These are phyloP conservation scores for Ametastegia equiseti DNA, from an alignment of 2,888 invertebrate species.

Conservation along the genomic window DNA sequence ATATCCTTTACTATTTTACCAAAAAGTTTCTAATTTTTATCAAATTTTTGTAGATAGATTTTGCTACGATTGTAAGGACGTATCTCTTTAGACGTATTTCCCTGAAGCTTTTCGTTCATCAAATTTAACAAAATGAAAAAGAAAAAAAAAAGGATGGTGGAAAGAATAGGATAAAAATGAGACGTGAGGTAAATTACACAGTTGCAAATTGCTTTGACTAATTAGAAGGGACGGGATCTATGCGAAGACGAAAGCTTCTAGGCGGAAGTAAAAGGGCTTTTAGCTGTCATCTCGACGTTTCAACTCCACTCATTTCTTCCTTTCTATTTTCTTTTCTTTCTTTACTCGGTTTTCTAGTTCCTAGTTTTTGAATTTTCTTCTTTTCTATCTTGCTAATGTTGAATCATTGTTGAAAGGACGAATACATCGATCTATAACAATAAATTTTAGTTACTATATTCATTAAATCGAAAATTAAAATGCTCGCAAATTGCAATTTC, in stretches of 20 bases:
- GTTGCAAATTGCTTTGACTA: slow-evolving; percentile 7
- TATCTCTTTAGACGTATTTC: too few relatives aligned
- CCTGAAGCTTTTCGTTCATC: neutral
- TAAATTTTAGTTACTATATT: too few relatives aligned
- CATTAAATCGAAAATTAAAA: too few relatives aligned
- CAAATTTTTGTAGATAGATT: too few relatives aligned
- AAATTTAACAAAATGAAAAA: neutral
- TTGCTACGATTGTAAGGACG: too few relatives aligned
- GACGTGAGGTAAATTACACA: neutral
- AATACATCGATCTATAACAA: too few relatives aligned
- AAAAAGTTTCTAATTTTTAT: neutral
- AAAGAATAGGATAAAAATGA: neutral
- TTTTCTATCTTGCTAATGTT: too few relatives aligned
- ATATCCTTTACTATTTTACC: neutral
- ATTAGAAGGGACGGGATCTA: neutral
- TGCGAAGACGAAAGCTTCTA: neutral
- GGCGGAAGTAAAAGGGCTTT: neutral
- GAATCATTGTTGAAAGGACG: too few relatives aligned
- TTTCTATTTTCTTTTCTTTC: neutral
- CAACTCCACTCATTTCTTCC: neutral
- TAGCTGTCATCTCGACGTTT: neutral
- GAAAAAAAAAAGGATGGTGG: neutral
- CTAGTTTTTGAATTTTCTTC: neutral
- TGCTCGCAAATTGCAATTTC: too few relatives aligned
- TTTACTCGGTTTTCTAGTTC: neutral